phyloP scores from a whole-genome alignment of 2,888 invertebrate species.

The Tipula vernalis region DNA sequence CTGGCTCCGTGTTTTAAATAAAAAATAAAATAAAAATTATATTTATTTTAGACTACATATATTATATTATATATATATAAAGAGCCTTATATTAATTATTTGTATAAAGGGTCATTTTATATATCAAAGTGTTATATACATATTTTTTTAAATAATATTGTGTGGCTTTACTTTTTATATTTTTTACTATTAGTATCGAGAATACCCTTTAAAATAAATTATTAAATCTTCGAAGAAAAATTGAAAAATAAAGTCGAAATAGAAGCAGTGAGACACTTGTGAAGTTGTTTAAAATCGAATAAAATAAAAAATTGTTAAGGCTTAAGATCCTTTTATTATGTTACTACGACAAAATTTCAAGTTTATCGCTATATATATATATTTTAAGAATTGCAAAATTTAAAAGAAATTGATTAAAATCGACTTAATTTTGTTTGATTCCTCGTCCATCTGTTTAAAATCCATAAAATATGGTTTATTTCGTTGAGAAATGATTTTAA shows the following conservation, averaged over 20 bases:
- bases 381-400: not conserved
- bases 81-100: not conserved
- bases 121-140: not conserved
- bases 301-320: not conserved
- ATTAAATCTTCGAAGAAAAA: not conserved
- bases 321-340: not conserved
- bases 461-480: not conserved
- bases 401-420: not conserved
- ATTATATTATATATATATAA: not conserved
- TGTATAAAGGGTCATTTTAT: not conserved
- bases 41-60: slow-evolving; percentile 6
- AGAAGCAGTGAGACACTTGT: not conserved
- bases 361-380: not conserved
- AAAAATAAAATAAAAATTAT: slow-evolving; percentile 8
- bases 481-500: not conserved
- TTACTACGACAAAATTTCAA: not conserved
- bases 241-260: not conserved
- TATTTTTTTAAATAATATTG: not conserved
- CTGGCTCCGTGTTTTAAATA: slow-evolving; percentile 38
- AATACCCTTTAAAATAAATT: not conserved
- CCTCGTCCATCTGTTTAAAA: not conserved
- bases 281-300: not conserved
- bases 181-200: not conserved
- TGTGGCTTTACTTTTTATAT: not conserved
- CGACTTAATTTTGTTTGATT: not conserved